Base-by-base conservation (phyloP, 2,888 invertebrate genomes). In the Tolmerus cingulatus region DNA sequence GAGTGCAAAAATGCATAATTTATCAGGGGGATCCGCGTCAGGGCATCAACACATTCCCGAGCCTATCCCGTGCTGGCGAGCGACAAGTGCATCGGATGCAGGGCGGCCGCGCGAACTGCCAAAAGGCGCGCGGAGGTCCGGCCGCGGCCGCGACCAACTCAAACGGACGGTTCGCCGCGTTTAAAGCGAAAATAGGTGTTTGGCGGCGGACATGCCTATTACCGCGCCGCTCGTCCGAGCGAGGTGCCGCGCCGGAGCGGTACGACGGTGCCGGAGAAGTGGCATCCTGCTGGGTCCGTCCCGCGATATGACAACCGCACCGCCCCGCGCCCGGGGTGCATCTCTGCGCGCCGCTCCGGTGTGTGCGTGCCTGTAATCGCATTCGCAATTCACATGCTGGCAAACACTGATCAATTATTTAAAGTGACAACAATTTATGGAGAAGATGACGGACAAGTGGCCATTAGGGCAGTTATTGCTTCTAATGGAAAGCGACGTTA, bases 351-450 rank as follows among this genome's bases (percentile, higher is more conserved):
- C 34, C 16, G 76, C 77, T 5, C 34, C 40, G 77, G 78, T 66
- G 27, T 66, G 19, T 40, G 78, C 23, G 19, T 43, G 78, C 9
- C 19, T 78, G 46, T 46, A 78, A 23, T 51, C n/a, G 46, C 74
- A 74, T 79, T 79, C 79, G 27, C 79, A 86, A 86, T 86, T 79
- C 86, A 86, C 79, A 86, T 86, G 86, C 78, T 79, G 40, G 66
- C 79, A 78, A 86, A 86, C 86, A 86, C 86, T 79, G 86, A 19
- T 86, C 79, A 86, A 86, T 86, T 86, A 86, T 86, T 86, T 79
- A 86, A 86, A 78, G 86, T 86, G 86, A 86, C 86, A 86, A 86
- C 86, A 86, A 86, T 86, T 86, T 86, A 86, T 78, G 78, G 55
- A 55, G 37, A 86, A 37, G 76, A 86, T 86, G 86, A 86, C 86